Percentiles rank a stretch among this genome's conserved stretches.
These are phyloP conservation scores for Aphelinus atriplicis DNA, from an alignment of 1,140 invertebrate species.

Conservation along the genomic window DNA sequence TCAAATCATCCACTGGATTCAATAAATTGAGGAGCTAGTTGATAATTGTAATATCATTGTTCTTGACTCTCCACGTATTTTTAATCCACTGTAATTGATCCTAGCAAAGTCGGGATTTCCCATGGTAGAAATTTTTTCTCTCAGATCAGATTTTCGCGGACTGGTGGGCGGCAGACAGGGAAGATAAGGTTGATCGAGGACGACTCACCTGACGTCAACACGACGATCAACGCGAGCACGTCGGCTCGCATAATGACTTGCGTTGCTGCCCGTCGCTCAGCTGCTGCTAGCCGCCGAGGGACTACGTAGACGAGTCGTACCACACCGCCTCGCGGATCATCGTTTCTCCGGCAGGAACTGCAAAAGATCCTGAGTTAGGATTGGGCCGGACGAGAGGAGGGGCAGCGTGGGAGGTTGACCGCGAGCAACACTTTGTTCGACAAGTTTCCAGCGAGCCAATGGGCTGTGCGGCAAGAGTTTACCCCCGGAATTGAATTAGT, in stretches of 20 bases:
- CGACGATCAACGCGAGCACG: constrained; percentile 8
- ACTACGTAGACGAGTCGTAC: not conserved
- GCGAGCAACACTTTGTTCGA: not conserved
- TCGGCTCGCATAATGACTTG: not conserved
- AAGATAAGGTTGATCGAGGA: not conserved
- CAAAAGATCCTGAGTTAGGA: not conserved
- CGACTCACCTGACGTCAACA: constrained; percentile 26
- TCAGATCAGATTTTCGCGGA: too few species aligned
- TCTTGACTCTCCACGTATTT: too few species aligned
- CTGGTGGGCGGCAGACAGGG: too few species aligned
- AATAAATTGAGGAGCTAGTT: too few species aligned
- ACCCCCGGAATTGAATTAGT: too few species aligned
- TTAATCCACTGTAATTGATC: too few species aligned
- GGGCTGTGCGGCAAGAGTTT: too few species aligned
- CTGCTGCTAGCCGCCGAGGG: constrained; percentile 1
- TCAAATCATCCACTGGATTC: too few species aligned
- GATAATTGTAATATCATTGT: too few species aligned
- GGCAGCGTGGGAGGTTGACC: too few species aligned
- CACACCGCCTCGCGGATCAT: constrained; percentile 7
- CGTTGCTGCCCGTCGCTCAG: not conserved
- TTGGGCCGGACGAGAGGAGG: not conserved
- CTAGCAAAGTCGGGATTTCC: too few species aligned
- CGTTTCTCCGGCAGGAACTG: not conserved
- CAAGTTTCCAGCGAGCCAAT: not conserved
- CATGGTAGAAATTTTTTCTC: too few species aligned